Conservation (phyloP, 1,140 invertebrate genomes). For the silkworm (Bombyx mori) region ASM3026992v2 NC_085124.1:11751001-11751500, state of each 20-base stretch:
- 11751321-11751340: constrained; percentile 12
- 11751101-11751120: too few relatives aligned
- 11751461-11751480: constrained; percentile 30
- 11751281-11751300: constrained; percentile 23
- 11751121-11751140: too few relatives aligned
- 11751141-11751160: constrained; percentile 66
- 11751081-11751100: too few relatives aligned
- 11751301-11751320: constrained; percentile 24
- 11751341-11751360: constrained; percentile 29
- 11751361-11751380: constrained; percentile 64
- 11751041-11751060: too few relatives aligned
- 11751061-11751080: too few relatives aligned
- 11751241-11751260: constrained; percentile 29
- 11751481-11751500: constrained; percentile 30
- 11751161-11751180: constrained; percentile 72
- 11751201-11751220: constrained; percentile 60
- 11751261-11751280: constrained; percentile 26
- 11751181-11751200: constrained; percentile 62
- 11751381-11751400: constrained; percentile 54
- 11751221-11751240: constrained; percentile 53
- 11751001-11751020: too few relatives aligned
- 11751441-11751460: constrained; percentile 1
- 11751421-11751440: constrained; percentile 1
- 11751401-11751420: constrained; percentile 42
- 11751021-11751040: too few relatives aligned